These are phyloP conservation scores for Pangasianodon hypophthalmus DNA, from an alignment of 2,113 vertebrate genomes.

Conservation along the genomic window DNA sequence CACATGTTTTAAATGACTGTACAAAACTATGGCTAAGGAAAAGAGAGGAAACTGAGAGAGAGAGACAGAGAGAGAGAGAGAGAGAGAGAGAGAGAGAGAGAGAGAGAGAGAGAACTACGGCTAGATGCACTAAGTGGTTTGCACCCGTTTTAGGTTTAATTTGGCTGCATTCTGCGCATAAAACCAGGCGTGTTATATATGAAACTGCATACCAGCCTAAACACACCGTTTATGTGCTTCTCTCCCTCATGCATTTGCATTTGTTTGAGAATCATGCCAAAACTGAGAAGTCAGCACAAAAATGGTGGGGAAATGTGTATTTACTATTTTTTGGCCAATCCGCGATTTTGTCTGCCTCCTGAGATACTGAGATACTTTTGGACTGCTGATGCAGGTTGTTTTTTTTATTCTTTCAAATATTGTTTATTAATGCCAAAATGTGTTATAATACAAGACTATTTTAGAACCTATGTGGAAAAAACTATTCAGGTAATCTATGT, in stretches of 20 bases:
- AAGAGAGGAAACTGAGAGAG: neutral
- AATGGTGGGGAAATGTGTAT: neutral
- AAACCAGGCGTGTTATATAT: neutral
- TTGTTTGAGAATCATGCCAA: neutral
- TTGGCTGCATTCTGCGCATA: neutral
- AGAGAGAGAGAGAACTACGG: neutral
- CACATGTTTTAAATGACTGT: neutral
- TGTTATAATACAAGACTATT: neutral
- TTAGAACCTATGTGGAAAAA: neutral
- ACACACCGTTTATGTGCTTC: neutral
- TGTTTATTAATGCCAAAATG: neutral
- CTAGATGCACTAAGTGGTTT: neutral
- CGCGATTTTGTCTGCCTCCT: neutral
- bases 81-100: neutral
- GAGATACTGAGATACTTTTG: neutral
- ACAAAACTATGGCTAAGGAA: neutral
- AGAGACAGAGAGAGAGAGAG: neutral
- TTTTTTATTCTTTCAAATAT: neutral
- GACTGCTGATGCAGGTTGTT: neutral
- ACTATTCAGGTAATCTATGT: neutral
- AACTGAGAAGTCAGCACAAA: neutral
- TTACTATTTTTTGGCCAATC: neutral
- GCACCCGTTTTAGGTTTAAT: neutral
- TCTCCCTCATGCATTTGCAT: neutral
- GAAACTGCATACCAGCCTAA: neutral